Percentiles rank a stretch among this genome's conserved stretches.
phyloP scores from a whole-genome alignment of 1,140 invertebrate species.

The Trigoniulus corallinus region DNA sequence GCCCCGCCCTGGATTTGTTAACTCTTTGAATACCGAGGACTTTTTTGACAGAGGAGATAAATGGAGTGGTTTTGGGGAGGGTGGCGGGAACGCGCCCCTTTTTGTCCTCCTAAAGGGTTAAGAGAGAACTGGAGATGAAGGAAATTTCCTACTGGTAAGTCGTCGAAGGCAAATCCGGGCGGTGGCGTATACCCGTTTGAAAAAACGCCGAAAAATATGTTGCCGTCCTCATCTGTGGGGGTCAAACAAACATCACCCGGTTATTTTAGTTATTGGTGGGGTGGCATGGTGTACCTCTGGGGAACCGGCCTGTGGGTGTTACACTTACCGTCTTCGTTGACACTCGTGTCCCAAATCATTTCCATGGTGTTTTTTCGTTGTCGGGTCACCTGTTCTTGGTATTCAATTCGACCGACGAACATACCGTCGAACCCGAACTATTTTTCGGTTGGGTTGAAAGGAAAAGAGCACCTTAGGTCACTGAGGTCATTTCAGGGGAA shows the following conservation, averaged over 20 bases:
- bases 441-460: too few relatives aligned
- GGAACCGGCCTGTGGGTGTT: not conserved
- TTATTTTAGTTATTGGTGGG: not conserved
- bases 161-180: constrained; percentile 79
- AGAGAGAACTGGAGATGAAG: constrained; percentile 13
- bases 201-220: constrained; percentile 49
- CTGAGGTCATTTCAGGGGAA: too few relatives aligned
- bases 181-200: constrained; percentile 68
- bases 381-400: constrained; percentile 56
- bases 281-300: too few relatives aligned
- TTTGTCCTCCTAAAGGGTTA: too few relatives aligned
- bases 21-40: not conserved
- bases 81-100: not conserved
- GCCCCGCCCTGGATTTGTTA: not conserved
- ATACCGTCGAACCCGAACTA: constrained; percentile 50
- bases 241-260: constrained; percentile 4
- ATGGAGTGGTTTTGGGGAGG: not conserved
- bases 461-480: too few relatives aligned
- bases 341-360: constrained; percentile 58
- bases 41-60: not conserved
- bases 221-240: constrained; percentile 28
- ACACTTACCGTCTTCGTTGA: constrained; percentile 20
- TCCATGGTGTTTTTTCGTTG: constrained; percentile 48
- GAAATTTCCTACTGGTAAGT: constrained; percentile 55
- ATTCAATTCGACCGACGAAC: constrained; percentile 75